These are phyloP conservation scores for Knipowitschia caucasica DNA, from an alignment of 2,797 vertebrate genomes.

Conservation along the genomic window DNA sequence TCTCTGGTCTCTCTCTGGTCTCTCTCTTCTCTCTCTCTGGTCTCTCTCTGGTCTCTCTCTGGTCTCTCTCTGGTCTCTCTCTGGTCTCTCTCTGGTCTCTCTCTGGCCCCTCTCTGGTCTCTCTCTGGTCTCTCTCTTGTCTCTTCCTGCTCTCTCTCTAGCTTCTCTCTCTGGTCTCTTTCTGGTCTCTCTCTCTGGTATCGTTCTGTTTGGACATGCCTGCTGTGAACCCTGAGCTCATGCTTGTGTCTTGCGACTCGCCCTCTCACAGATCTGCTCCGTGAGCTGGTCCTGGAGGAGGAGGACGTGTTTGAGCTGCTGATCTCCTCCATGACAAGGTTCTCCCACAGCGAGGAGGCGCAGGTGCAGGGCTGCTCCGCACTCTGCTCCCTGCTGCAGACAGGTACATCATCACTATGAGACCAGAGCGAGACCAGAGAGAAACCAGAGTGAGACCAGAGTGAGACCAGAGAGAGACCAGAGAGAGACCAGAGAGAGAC, in stretches of 20 bases:
- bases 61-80: too few relatives aligned
- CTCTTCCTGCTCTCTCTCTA: too few relatives aligned
- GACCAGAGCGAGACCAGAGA: neutral
- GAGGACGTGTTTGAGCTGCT: slow-evolving; percentile 86
- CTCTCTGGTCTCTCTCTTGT: too few relatives aligned
- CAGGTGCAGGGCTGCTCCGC: slow-evolving; percentile 85
- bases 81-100: too few relatives aligned
- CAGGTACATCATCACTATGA: slow-evolving; percentile 67
- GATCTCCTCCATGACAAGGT: slow-evolving; percentile 84
- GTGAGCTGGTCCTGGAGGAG: slow-evolving; percentile 78
- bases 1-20: too few relatives aligned
- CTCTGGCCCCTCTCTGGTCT: too few relatives aligned
- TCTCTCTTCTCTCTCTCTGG: too few relatives aligned
- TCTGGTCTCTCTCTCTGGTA: too few relatives aligned
- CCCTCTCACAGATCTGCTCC: slow-evolving; percentile 71
- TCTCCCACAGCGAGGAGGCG: slow-evolving; percentile 81
- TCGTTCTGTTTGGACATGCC: neutral
- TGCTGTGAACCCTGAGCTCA: neutral
- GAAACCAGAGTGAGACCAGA: neutral
- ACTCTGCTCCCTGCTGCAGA: slow-evolving; percentile 84
- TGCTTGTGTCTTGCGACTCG: too few relatives aligned
- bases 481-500: neutral
- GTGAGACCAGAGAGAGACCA: neutral
- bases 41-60: too few relatives aligned
- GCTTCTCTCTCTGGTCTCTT: too few relatives aligned